Conservation (phyloP, 2,797 vertebrate genomes). For the Sebastes matsubarae region DNA sequence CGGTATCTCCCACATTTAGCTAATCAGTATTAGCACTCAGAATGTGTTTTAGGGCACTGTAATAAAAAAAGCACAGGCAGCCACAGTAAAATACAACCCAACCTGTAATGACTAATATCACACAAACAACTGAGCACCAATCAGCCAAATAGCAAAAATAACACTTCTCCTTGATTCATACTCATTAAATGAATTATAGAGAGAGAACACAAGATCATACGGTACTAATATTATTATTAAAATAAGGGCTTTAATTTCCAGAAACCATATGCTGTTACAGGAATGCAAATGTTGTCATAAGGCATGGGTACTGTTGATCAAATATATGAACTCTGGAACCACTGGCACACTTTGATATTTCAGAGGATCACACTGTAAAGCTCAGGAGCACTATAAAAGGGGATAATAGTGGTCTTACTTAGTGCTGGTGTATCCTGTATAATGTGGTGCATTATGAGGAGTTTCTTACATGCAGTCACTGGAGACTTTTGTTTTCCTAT, state of each 20-base stretch:
- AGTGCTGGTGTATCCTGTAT: conserved; percentile 6
- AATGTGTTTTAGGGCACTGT: conserved; percentile 32
- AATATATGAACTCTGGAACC: conserved; percentile 30
- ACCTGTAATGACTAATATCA: conserved; percentile 53
- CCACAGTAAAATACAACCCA: conserved; percentile 28
- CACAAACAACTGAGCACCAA: conserved; percentile 49
- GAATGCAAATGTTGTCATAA: conserved; percentile 33
- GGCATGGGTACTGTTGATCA: conserved; percentile 37
- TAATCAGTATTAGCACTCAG: conserved; percentile 48
- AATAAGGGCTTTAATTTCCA: conserved; percentile 47
- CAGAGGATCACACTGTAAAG: conserved; percentile 17
- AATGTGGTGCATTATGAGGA: conserved; percentile 18
- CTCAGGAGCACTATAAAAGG: not conserved
- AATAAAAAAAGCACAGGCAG: conserved; percentile 54
- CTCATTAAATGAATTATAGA: conserved; percentile 49
- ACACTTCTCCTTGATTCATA: conserved; percentile 51
- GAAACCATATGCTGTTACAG: conserved; percentile 36
- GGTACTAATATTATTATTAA: conserved; percentile 36
- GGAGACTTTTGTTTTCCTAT: conserved; percentile 14
- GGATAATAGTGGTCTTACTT: conserved; percentile 12
- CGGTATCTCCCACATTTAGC: conserved; percentile 28
- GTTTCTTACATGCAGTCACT: conserved; percentile 10
- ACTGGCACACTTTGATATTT: conserved; percentile 38
- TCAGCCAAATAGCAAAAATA: conserved; percentile 51
- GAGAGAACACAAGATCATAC: conserved; percentile 46